Conservation (phyloP, 2,113 vertebrate genomes). For the Cynocephalus volans region DNA sequence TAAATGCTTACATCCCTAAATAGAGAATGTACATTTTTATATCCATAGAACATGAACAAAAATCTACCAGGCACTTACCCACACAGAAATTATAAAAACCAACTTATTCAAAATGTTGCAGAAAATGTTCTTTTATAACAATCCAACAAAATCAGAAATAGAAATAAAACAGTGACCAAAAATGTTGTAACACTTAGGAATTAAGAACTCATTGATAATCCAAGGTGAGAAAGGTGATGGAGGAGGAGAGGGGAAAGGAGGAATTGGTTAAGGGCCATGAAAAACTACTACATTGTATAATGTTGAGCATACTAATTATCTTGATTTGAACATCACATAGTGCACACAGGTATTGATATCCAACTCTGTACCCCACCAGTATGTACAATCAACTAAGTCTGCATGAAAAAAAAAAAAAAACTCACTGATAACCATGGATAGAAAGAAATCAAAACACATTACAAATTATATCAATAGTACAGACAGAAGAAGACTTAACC, state of each 20-base stretch:
- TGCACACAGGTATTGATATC: no score
- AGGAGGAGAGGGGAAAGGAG: no score
- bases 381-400: no score
- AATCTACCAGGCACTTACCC: background rate
- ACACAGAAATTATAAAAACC: background rate
- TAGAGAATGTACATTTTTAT: background rate
- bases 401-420: no score
- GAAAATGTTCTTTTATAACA: background rate
- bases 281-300: no score
- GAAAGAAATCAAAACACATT: slow-evolving; percentile 45
- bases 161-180: slow-evolving; percentile 52
- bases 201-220: slow-evolving; percentile 15
- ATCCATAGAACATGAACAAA: background rate
- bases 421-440: background rate
- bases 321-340: no score
- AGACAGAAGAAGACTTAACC: background rate
- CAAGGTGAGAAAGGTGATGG: no score
- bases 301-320: no score
- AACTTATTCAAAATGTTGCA: background rate
- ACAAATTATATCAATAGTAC: background rate
- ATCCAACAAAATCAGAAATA: slow-evolving; percentile 13
- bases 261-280: no score
- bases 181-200: background rate
- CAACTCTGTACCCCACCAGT: no score
- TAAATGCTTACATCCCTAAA: background rate